Percentiles rank a stretch among this genome's conserved stretches.
phyloP scores from a whole-genome alignment of 2,113 vertebrate species.

The Esox niger region DNA sequence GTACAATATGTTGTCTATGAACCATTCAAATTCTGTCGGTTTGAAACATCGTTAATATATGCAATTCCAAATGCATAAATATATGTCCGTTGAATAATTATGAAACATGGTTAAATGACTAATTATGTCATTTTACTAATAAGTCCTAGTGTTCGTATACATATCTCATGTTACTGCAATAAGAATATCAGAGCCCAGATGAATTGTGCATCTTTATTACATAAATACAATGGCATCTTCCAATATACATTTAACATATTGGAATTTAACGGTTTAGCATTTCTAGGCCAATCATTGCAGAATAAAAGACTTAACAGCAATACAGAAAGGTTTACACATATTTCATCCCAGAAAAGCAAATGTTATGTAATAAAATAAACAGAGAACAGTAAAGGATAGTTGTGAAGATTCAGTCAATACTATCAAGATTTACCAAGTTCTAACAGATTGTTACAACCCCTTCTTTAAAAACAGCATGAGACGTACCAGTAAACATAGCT shows the following conservation, averaged over 20 bases:
- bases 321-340: constrained; percentile 29
- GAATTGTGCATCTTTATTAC: constrained; percentile 67
- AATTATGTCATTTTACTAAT: no score
- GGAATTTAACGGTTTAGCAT: constrained; percentile 36
- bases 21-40: no score
- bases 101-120: neutral
- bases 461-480: constrained; percentile 25
- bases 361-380: constrained; percentile 22
- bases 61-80: no score
- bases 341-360: constrained; percentile 7
- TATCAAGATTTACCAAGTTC: constrained; percentile 8
- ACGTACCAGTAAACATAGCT: constrained; percentile 24
- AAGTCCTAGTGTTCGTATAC: no score
- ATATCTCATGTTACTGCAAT: neutral
- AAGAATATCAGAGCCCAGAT: constrained; percentile 11
- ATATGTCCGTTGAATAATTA: neutral
- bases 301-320: constrained; percentile 24
- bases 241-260: constrained; percentile 46
- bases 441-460: neutral
- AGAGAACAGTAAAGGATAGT: constrained; percentile 33
- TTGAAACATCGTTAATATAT: no score
- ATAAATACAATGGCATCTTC: constrained; percentile 57
- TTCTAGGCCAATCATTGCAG: constrained; percentile 18
- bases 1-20: no score
- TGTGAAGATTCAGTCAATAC: constrained; percentile 16